phyloP scores from a whole-genome alignment of 2,797 vertebrate genomes.

The Micrastur ruficollis region DNA sequence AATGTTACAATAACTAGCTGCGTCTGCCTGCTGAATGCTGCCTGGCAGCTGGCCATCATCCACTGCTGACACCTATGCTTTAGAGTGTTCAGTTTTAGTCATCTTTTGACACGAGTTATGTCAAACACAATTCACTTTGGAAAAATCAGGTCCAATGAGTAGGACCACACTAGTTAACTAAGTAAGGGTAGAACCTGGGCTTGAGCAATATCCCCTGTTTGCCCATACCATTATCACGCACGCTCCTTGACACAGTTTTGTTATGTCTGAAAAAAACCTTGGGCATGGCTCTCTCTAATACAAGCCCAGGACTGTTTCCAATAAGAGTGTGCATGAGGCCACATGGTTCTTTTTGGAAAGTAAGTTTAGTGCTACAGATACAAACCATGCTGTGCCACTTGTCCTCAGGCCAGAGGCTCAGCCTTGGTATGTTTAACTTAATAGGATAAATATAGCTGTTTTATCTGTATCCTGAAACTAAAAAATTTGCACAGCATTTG shows the following conservation, averaged over 20 bases:
- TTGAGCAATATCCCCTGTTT: neutral
- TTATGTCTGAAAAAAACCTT: neutral
- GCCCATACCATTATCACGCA: neutral
- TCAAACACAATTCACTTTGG: neutral
- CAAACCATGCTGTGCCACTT: neutral
- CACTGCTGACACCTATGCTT: neutral
- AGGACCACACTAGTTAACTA: neutral
- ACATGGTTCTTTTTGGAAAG: neutral
- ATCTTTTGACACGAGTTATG: neutral
- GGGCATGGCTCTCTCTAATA: neutral
- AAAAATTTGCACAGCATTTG: neutral
- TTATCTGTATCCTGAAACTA: neutral
- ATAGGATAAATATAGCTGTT: neutral
- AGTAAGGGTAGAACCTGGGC: neutral
- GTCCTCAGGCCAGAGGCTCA: neutral
- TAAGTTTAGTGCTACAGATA: neutral
- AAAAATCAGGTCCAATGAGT: neutral
- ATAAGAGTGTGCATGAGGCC: neutral
- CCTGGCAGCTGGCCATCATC: neutral
- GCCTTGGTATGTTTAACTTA: neutral
- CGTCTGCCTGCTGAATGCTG: neutral
- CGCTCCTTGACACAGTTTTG: neutral
- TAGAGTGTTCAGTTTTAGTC: neutral
- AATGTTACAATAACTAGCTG: neutral
- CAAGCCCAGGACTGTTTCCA: neutral